Percentiles rank a stretch among this genome's conserved stretches.
Evolutionary conservation across 2,113 vertebrate genomes (phyloP).

Genomic region (Suncus etruscus): DNA sequence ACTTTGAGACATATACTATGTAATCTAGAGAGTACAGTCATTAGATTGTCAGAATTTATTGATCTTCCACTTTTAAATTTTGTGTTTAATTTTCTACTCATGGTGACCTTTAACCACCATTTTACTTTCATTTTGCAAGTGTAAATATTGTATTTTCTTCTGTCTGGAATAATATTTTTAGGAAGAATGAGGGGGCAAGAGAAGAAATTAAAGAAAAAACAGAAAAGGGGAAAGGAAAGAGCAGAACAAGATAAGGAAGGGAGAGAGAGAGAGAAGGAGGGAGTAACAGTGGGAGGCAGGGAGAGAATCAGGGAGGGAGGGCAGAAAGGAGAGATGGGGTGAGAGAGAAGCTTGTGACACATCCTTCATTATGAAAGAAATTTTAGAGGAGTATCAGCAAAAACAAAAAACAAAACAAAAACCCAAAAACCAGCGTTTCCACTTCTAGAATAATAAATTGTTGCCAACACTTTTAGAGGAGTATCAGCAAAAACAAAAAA

Average conservation of each 20-base stretch:
- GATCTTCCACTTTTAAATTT: background rate
- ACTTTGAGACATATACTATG: background rate
- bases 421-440: too few species aligned
- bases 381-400: background rate
- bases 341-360: background rate
- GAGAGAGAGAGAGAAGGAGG: background rate
- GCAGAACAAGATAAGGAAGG: background rate
- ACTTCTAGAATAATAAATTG: background rate
- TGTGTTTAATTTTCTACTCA: background rate
- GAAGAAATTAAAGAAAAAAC: background rate
- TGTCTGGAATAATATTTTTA: background rate
- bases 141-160: background rate
- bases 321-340: too few species aligned
- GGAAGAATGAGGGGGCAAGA: background rate
- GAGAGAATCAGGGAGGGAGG: too few species aligned
- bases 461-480: background rate
- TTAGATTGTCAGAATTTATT: background rate
- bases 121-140: background rate
- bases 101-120: background rate
- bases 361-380: constrained; percentile 22
- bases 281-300: too few species aligned
- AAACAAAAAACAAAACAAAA: too few species aligned
- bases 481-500: too few species aligned
- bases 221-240: background rate
- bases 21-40: background rate